These are phyloP conservation scores for Lepetodrilus schrolli DNA, from an alignment of 2,888 invertebrate species.

Conservation along the genomic window DNA sequence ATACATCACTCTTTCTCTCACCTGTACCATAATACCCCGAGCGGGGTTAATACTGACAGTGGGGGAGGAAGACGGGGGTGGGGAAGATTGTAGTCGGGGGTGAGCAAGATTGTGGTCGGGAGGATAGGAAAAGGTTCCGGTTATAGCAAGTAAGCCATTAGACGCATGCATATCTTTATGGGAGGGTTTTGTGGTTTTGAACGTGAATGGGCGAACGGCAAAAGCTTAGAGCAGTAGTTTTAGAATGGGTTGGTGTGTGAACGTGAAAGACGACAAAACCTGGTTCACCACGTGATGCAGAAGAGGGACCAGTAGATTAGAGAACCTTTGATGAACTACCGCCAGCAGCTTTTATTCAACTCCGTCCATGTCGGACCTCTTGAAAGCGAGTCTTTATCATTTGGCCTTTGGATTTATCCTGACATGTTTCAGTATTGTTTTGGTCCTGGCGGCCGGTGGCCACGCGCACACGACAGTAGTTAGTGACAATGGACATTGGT, in stretches of 20 bases:
- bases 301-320: background rate
- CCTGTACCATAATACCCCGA: background rate
- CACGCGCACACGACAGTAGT: slow-evolving; percentile 11
- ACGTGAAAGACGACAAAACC: background rate
- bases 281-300: background rate
- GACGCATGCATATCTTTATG: background rate
- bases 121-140: background rate
- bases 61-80: background rate
- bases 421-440: slow-evolving; percentile 21
- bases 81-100: background rate
- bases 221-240: background rate
- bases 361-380: background rate
- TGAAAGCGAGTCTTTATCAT: background rate
- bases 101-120: too few relatives aligned
- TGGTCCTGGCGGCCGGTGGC: slow-evolving; percentile 8
- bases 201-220: background rate
- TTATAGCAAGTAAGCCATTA: background rate
- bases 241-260: background rate
- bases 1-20: background rate
- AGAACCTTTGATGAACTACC: slow-evolving; percentile 3
- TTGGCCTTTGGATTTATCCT: slow-evolving; percentile 17
- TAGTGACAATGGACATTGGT: slow-evolving; percentile 4
- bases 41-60: too few relatives aligned
- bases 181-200: background rate
- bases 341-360: background rate